phyloP scores from a whole-genome alignment of 2,113 vertebrate genomes.

The Colius striatus region DNA sequence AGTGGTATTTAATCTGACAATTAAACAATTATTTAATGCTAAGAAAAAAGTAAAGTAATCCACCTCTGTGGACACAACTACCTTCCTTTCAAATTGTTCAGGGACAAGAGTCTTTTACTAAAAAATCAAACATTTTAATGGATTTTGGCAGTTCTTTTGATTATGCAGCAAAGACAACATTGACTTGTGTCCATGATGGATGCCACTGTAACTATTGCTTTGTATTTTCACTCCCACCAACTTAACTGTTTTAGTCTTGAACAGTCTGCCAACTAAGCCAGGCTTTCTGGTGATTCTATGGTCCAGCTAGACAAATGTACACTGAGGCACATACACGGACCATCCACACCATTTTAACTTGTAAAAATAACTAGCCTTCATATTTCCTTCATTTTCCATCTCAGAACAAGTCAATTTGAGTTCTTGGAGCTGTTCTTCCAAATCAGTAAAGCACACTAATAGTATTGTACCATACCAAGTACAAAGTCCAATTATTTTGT shows the following conservation, averaged over 20 bases:
- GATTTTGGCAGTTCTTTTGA: background rate
- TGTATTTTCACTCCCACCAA: background rate
- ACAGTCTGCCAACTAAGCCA: background rate
- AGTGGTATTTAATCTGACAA: background rate
- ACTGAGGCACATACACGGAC: background rate
- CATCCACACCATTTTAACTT: constrained; percentile 18
- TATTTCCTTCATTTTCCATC: background rate
- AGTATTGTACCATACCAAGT: background rate
- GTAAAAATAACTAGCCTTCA: constrained; percentile 10
- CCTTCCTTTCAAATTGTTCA: background rate
- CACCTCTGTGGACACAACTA: background rate
- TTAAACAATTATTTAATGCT: background rate
- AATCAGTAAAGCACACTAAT: background rate
- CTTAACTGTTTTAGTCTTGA: background rate
- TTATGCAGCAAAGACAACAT: background rate
- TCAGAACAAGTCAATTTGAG: background rate
- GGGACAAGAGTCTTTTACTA: background rate
- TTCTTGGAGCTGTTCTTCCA: background rate
- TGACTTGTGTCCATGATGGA: background rate
- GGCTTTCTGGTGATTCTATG: background rate
- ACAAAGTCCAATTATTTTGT: background rate
- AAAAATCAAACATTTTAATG: too few relatives aligned
- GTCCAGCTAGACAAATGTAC: background rate
- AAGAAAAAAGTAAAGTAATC: background rate
- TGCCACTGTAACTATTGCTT: background rate